Conservation (phyloP, 2,888 invertebrate species). For the Eurytoma californica region DNA sequence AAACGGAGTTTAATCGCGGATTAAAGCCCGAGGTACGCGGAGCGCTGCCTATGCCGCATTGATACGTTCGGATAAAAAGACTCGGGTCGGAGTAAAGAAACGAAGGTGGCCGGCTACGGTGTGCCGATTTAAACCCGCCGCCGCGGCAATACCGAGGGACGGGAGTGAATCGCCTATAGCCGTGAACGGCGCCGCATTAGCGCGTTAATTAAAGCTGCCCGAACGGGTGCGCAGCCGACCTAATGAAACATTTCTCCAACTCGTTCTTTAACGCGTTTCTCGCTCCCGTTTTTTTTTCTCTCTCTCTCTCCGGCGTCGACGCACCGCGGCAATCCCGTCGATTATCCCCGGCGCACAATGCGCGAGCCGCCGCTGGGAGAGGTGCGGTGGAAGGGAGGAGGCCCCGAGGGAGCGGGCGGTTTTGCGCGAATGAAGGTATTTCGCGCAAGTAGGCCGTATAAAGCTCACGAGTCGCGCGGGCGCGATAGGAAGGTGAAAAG, state of each 20-base stretch:
- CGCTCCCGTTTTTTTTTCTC: background rate
- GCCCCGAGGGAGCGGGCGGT: background rate
- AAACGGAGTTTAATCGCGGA: constrained; percentile 71
- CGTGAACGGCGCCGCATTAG: background rate
- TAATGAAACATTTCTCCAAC: constrained; percentile 24
- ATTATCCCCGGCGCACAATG: constrained; percentile 14
- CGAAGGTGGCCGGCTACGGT: background rate
- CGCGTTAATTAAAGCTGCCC: constrained; percentile 38
- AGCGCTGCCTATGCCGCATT: background rate
- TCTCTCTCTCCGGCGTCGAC: background rate
- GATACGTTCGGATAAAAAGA: constrained; percentile 23
- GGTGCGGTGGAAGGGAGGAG: no score
- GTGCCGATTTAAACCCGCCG: background rate
- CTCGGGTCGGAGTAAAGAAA: background rate
- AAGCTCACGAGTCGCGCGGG: background rate
- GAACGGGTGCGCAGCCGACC: constrained; percentile 7
- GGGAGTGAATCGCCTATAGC: constrained; percentile 6
- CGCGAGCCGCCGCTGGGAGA: no score
- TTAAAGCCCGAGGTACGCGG: constrained; percentile 65
- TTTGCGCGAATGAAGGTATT: constrained; percentile 34
- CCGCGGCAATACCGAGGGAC: constrained; percentile 4
- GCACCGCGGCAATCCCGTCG: constrained; percentile 10
- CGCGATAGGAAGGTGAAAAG: background rate
- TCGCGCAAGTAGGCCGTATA: constrained; percentile 30
- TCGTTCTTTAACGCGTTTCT: background rate